Evolutionary conservation across 2,888 invertebrate genomes (phyloP).

Genomic region (Gryllus longicercus): DNA sequence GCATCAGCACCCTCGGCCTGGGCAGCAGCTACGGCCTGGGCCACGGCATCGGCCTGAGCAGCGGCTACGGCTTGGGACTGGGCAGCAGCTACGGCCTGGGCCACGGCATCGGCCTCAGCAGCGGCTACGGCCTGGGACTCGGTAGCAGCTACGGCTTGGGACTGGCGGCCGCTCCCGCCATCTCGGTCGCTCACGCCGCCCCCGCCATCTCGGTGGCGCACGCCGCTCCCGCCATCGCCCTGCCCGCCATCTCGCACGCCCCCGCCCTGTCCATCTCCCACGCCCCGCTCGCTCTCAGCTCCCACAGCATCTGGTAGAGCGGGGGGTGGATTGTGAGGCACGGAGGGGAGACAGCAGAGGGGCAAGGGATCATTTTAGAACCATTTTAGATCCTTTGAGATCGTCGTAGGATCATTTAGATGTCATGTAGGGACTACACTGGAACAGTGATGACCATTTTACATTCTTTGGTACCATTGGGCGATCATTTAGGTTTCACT

Average conservation of each 20-base stretch:
- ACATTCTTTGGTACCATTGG: too few species aligned
- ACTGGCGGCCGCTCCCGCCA: not conserved
- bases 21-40: not conserved
- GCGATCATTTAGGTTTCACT: too few species aligned
- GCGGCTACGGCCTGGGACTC: not conserved
- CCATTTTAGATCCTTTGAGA: too few species aligned
- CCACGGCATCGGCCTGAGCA: not conserved
- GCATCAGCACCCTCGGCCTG: not conserved
- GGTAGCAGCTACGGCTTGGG: not conserved
- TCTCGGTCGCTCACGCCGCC: not conserved
- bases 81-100: not conserved
- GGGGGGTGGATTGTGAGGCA: not conserved
- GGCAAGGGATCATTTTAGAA: too few species aligned
- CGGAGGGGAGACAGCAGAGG: too few species aligned
- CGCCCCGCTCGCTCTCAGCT: not conserved
- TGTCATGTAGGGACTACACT: too few species aligned
- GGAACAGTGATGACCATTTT: too few species aligned
- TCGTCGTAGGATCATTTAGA: too few species aligned
- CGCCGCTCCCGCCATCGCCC: not conserved
- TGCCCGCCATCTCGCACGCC: not conserved
- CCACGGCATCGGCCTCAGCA: not conserved
- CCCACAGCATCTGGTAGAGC: not conserved
- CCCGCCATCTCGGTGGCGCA: not conserved
- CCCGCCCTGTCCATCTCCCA: not conserved
- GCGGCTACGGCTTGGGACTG: not conserved